Evolutionary conservation across 2,888 invertebrate genomes (phyloP), one percentile per base, ranked within the genome.

Genomic region (Andrena flavipes): DNA sequence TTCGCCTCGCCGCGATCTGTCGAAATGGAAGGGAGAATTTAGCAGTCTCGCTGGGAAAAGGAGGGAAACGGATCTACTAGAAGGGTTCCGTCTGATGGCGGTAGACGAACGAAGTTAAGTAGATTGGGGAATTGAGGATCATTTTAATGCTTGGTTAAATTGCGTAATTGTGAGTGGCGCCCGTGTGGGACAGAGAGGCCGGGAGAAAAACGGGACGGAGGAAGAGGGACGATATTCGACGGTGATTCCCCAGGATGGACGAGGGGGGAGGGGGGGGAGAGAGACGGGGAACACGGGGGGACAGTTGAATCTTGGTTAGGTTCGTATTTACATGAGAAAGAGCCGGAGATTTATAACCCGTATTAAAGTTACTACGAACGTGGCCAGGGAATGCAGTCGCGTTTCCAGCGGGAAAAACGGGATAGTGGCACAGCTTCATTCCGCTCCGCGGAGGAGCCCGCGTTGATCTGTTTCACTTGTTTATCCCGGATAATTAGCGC

Each of bases 121-220:
- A 90, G 90, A 91, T 91, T 84, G 83, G 86, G 87, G 87, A 90
- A 91, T 91, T 91, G 89, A 88, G 89, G 87, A 92, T 91, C 86
- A 91, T 90, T 91, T 91, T 91, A 89, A 91, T 91, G 90, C 89
- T 89, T 88, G 87, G 89, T 90, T 91, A 90, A 92, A 92, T 91
- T 91, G 88, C 88, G 88, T 92, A 91, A 92, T 91, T 91, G 90
- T 89, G 87, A 92, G 88, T 87, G 82, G 84, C 72, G 84, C 80
- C 56, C 16, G 83, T 82, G 62, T 59, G 70, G 30, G 60, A 16
- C 59, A 73, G 77, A 23, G 59, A 48, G 65, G 64, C 16, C 72
- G n/a, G 54, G 74, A 26, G 8, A 16, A 60, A 20, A 49, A 42
- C 35, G 73, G 29, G 74, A 65, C 26, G 60, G 49, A 59, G 72